Conservation (phyloP, 2,797 vertebrate species). For the Typhlichthys subterraneus region DNA sequence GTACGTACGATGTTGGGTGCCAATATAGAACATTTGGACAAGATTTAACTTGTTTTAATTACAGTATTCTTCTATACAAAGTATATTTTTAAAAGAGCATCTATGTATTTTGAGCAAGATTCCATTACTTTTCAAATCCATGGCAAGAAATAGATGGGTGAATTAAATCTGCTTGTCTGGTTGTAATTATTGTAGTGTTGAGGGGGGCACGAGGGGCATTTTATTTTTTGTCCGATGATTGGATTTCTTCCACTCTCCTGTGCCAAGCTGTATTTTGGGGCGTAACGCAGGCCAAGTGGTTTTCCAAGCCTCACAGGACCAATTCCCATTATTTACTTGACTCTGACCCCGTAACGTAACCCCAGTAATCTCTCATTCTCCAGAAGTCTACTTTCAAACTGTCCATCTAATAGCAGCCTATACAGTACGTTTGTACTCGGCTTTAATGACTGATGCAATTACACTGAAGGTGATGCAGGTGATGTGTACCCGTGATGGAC, state of each 20-base stretch:
- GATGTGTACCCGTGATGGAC: constrained; percentile 73
- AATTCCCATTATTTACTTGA: constrained; percentile 80
- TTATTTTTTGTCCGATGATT: constrained; percentile 71
- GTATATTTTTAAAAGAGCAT: no score
- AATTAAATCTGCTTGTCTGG: constrained; percentile 41
- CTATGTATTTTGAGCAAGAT: neutral
- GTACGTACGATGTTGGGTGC: no score
- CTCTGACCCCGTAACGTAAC: constrained; percentile 73
- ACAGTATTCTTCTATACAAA: no score
- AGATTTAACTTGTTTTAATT: no score
- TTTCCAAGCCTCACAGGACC: constrained; percentile 66
- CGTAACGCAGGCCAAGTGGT: constrained; percentile 65
- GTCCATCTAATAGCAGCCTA: constrained; percentile 66
- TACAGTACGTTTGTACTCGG: constrained; percentile 66
- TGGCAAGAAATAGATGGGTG: constrained; percentile 38
- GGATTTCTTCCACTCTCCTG: constrained; percentile 63
- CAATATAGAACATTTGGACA: no score
- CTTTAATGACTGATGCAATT: constrained; percentile 79
- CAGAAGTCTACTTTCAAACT: constrained; percentile 69
- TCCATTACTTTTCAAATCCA: constrained; percentile 26
- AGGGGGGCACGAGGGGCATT: constrained; percentile 58
- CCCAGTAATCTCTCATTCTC: constrained; percentile 68
- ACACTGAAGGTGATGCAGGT: constrained; percentile 72
- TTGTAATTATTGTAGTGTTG: constrained; percentile 62
- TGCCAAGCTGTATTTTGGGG: constrained; percentile 63